Percentiles rank a stretch among this genome's conserved stretches.
phyloP scores from a whole-genome alignment of 2,888 invertebrate species.

The Melolontha melolontha region DNA sequence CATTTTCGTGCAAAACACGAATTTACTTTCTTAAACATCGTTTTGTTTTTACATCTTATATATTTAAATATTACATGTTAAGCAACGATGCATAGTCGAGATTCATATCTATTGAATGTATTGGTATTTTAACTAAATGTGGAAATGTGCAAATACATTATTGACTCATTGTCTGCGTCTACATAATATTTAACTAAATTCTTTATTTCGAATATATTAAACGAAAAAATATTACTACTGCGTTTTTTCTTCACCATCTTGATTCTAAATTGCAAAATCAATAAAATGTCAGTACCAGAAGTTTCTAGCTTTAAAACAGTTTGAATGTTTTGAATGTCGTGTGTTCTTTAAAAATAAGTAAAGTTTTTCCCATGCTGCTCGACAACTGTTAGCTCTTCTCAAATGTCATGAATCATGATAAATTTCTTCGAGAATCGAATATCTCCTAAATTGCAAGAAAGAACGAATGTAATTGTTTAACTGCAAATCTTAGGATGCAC shows the following conservation, averaged over 20 bases:
- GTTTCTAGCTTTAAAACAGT: conserved; percentile 6
- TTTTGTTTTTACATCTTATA: no score
- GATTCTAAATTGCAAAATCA: conserved; percentile 29
- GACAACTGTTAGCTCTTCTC: conserved; percentile 18
- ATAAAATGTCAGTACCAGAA: conserved; percentile 24
- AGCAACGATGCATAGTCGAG: no score
- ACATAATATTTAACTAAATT: no score
- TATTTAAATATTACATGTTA: no score
- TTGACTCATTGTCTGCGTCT: no score
- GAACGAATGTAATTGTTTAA: no score
- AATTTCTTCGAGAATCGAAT: conserved; percentile 14
- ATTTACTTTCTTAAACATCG: no score
- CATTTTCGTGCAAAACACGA: no score
- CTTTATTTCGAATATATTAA: conserved; percentile 4
- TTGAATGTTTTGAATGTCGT: conserved; percentile 30
- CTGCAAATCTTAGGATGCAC: no score
- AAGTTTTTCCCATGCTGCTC: conserved; percentile 18
- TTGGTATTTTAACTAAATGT: no score
- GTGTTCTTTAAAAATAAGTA: conserved; percentile 7
- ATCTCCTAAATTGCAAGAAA: conserved; percentile 6
- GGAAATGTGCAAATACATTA: no score
- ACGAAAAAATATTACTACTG: background rate
- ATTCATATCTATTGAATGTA: no score
- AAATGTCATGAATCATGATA: conserved; percentile 23
- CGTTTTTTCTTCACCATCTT: background rate